Base-by-base conservation (phyloP, 2,888 invertebrate species). In the Synergus itoensis region DNA sequence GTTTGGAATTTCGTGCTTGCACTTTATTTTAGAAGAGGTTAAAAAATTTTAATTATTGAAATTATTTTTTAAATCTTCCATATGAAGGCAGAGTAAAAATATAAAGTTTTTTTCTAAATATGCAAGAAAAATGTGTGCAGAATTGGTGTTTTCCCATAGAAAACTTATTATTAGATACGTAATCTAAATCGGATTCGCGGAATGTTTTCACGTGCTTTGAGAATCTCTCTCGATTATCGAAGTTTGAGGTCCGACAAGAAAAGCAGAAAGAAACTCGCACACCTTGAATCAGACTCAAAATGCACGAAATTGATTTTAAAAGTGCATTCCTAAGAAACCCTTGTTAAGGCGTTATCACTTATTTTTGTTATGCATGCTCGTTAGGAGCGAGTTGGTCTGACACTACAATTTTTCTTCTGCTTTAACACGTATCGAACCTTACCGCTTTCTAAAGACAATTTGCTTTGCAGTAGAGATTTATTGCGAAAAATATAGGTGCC, bases 391-490 rank as follows among this genome's bases (percentile, higher is more conserved):
- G 21, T 62, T 62, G 11, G 62, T 62, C 48, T 28, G 28, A 28
- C 28, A 62, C 62, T 62, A 21, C 28, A 28, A 21, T 62, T 62
- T 62, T 62, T 43, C 60, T 62, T 62, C 62, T 62, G 62, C 62
- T 62, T 62, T 62, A 62, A 62, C 62, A 62, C 62, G 8, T 28
- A 62, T 21, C 62, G 28, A 28, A 28, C 62, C 28, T 62, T 62
- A 62, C 62, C 28, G 62, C 28, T 62, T 62, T 62, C 21, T 28
- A 62, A 21, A 62, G 48, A 62, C 14, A 62, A 62, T 12, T 62
- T 62, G 62, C 28, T 62, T 62, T 62, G 62, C 62, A 62, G 28
- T 62, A 62, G 62, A 62, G 9, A 62, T 62, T 62, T 62, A 62
- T 62, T 62, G 9, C 28, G 62, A 53, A 16, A 53, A 16, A 62